Base-by-base conservation (phyloP, 2,888 invertebrate species). In the Apamea sordens region DNA sequence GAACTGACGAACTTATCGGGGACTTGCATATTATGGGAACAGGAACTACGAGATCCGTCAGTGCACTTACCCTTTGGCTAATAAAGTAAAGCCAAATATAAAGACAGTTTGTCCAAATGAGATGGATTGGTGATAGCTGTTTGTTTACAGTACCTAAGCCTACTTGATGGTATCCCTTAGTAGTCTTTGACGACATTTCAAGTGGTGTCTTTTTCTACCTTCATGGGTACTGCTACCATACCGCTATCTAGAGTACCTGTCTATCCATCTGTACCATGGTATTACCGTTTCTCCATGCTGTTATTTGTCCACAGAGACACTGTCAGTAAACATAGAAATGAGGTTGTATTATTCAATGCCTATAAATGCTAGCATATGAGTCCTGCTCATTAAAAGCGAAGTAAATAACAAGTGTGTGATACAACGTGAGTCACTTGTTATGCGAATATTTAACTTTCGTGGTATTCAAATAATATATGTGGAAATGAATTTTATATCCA, bases 351-450 rank as follows among this genome's bases (percentile, higher is more conserved):
- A 53, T 13, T 64, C 47, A 18, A 41, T 32, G 21, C 11, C 15
- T 28, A 7, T n/a, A 53, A 24, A 56, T 36, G n/a, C 65, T 61
- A 61, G 44, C 61, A 63, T 50, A 68, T 71, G 15, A 44, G 24
- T 67, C 11, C 2, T 65, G 53, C 47, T 70, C 44, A 71, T 28
- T 69, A 61, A 59, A 75, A 24, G 18, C 70, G 41, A 69, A 69
- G 44, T 65, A 73, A 84, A 74, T 67, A 65, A 67, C 53, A 53
- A 71, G 67, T 28, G 59, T 61, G 47, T 64, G 41, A 28, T 36
- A 53, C 64, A 68, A 74, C 53, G 69, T 83, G 82, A 86, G 76
- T 83, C 86, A 86, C 41, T 74, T 76, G 82, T 76, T 85, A 81
- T 70, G 44, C 59, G 73, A 76, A 82, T 82, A 76, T 76, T 83